phyloP scores from a whole-genome alignment of 2,888 invertebrate species.

The Lithophane ornitopus region DNA sequence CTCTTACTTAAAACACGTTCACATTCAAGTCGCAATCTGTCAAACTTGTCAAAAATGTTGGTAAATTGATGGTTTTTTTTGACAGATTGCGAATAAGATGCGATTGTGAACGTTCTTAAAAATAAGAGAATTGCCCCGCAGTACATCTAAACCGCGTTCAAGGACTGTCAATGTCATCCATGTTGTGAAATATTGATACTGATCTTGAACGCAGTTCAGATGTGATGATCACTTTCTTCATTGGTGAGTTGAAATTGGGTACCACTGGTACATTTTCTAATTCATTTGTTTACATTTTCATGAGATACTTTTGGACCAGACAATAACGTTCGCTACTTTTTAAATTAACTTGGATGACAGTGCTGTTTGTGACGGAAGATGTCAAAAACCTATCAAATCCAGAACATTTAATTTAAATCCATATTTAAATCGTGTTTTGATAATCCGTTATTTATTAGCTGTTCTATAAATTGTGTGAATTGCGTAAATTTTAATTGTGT shows the following conservation, averaged over 20 bases:
- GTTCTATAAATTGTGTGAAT: not conserved
- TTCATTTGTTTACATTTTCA: not conserved
- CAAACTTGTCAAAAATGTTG: too few relatives aligned
- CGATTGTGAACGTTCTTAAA: too few relatives aligned
- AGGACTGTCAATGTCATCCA: not conserved
- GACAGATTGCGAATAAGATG: too few relatives aligned
- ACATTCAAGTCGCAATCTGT: too few relatives aligned
- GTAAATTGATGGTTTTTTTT: too few relatives aligned
- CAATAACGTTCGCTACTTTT: not conserved
- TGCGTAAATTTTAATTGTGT: too few relatives aligned
- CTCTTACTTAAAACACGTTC: too few relatives aligned
- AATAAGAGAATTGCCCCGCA: too few relatives aligned
- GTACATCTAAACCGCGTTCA: not conserved
- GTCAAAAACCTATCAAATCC: not conserved
- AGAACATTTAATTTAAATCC: not conserved
- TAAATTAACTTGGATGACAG: not conserved
- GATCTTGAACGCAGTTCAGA: not conserved
- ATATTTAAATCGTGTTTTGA: too few relatives aligned
- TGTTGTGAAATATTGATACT: not conserved
- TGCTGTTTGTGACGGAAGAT: too few relatives aligned
- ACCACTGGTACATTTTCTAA: not conserved
- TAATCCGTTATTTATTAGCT: not conserved
- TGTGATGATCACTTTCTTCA: not conserved
- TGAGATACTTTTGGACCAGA: too few relatives aligned
- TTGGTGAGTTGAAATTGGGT: not conserved